Percentiles rank a stretch among this genome's conserved stretches.
phyloP scores from a whole-genome alignment of 2,113 vertebrate genomes.

The Oncorhynchus nerka region DNA sequence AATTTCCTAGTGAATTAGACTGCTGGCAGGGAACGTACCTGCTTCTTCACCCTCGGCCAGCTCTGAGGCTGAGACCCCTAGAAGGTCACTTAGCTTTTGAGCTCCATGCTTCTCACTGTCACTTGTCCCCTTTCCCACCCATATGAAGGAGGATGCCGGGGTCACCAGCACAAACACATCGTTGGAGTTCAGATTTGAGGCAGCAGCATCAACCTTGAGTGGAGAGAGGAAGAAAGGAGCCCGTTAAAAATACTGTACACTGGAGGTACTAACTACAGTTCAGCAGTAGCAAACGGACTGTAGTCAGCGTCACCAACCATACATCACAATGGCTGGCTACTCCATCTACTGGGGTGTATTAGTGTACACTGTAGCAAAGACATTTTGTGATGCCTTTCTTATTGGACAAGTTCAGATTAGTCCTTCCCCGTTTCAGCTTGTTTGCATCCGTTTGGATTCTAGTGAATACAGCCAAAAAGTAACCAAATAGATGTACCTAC shows the following conservation, averaged over 20 bases:
- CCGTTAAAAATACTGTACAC: background rate
- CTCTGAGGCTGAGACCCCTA: conserved; percentile 69
- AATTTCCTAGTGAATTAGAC: background rate
- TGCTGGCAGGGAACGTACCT: conserved; percentile 65
- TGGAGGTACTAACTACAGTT: background rate
- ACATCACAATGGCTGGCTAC: background rate
- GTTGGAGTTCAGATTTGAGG: conserved; percentile 84
- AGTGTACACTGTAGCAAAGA: too few relatives aligned
- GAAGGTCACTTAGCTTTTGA: conserved; percentile 70
- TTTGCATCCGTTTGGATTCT: too few relatives aligned
- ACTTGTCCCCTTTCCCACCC: conserved; percentile 81
- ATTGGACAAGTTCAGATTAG: too few relatives aligned
- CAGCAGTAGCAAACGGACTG: too few relatives aligned
- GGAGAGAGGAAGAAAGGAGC: background rate
- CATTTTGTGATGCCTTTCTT: background rate
- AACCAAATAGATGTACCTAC: background rate
- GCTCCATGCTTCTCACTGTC: conserved; percentile 75
- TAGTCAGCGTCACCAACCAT: too few relatives aligned
- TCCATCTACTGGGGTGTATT: background rate
- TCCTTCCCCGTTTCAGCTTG: too few relatives aligned
- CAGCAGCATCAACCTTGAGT: conserved; percentile 73
- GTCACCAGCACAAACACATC: conserved; percentile 85
- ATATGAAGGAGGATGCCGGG: conserved; percentile 75
- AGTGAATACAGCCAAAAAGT: background rate
- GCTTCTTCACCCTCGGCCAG: conserved; percentile 83